phyloP scores from a whole-genome alignment of 1,140 invertebrate species.

The Drosophila micromelanica region DNA sequence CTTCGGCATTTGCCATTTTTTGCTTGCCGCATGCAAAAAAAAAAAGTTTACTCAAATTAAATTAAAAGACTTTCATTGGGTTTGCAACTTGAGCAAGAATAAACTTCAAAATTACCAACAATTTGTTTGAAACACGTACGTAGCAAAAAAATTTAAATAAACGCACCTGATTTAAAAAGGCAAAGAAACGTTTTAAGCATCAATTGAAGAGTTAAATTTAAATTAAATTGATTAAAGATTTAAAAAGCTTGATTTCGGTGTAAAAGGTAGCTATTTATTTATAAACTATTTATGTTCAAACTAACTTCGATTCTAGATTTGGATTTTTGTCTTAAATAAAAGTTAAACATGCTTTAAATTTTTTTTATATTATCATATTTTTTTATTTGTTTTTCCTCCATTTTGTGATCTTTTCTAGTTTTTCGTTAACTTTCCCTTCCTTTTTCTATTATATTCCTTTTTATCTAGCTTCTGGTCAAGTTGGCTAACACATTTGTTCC shows the following conservation, averaged over 20 bases:
- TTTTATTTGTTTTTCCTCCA: too few relatives aligned
- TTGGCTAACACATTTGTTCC: not conserved
- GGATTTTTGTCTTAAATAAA: too few relatives aligned
- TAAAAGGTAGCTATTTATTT: too few relatives aligned
- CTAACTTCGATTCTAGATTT: too few relatives aligned
- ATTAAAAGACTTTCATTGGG: too few relatives aligned
- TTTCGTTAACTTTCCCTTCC: too few relatives aligned
- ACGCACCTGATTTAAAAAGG: not conserved
- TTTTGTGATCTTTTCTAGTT: too few relatives aligned
- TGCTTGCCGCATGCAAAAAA: slow-evolving; percentile 3
- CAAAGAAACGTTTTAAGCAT: not conserved
- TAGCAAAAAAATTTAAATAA: not conserved
- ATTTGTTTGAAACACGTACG: not conserved
- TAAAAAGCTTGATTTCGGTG: not conserved
- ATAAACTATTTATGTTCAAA: too few relatives aligned
- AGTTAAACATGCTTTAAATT: too few relatives aligned
- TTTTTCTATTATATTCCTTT: too few relatives aligned
- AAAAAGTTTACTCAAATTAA: not conserved
- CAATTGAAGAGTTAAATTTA: not conserved
- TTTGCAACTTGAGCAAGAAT: not conserved
- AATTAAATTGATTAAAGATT: not conserved
- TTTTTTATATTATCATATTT: too few relatives aligned
- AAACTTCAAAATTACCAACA: not conserved
- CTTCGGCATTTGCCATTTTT: not conserved
- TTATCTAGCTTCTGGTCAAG: too few relatives aligned